Evolutionary conservation across 2,888 invertebrate genomes (phyloP), one percentile per base, ranked within the genome.

Genomic region (Hypolimnas misippus): DNA sequence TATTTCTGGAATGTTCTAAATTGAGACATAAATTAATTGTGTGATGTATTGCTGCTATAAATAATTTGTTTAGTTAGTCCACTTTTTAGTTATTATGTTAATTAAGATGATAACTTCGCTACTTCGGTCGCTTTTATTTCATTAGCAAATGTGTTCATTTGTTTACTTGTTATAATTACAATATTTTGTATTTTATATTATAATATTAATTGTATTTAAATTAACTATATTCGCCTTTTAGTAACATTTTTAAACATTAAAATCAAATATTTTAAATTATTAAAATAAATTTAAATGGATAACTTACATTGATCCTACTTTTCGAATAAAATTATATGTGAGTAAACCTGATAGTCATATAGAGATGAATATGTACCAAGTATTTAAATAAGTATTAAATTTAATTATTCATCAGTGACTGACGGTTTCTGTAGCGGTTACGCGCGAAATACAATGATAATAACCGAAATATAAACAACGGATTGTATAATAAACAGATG

Each of bases 401-500:
- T 33, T 33, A 8, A 8, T 8, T 6, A 33, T 33, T 33, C 1
- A n/a, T 38, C 35, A 35, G n/a, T n/a, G 4, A 1, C 2, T 12
- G n/a, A n/a, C n/a, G 35, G n/a, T n/a, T 38, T 12, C n/a, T 38
- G 35, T n/a, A 40, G 29, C 14, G 35, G 33, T 54, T 10, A 54
- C 14, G 29, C 61, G 31, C 14, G 12, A 53, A 68, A 57, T 54
- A 51, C 59, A 59, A 64, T 57, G 62, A 62, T 65, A 65, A 65
- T 65, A 57, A 40, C 52, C 46, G 31, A 60, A 65, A 40, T 54
- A 50, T 62, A 66, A 84, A 84, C 81, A 85, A 83, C 77, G 74
- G 79, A 77, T 82, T 81, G 76, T 72, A 73, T 79, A 84, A 86
- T 86, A 88, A 86, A 83, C 85, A 87, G 83, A 86, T 83, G 84